phyloP scores from a whole-genome alignment of 2,797 vertebrate species.

The Aselliscus stoliczkanus region DNA sequence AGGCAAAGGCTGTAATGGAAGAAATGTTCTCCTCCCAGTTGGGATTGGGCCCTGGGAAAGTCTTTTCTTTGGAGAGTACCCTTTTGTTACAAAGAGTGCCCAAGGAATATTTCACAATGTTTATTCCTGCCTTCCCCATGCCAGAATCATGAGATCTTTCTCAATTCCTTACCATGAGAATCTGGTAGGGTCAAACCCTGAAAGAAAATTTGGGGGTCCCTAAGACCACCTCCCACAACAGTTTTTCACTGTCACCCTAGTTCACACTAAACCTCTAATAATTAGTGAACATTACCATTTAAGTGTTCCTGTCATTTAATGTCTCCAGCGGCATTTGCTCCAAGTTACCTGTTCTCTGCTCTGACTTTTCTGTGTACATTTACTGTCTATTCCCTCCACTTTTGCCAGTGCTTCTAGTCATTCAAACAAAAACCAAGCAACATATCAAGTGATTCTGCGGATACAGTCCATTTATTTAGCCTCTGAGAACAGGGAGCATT shows the following conservation, averaged over 20 bases:
- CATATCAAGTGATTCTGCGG: background rate
- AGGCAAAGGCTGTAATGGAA: background rate
- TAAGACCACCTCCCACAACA: background rate
- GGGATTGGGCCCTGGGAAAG: background rate
- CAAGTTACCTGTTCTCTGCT: background rate
- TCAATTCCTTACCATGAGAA: background rate
- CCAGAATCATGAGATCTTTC: background rate
- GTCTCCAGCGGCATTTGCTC: background rate
- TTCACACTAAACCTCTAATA: background rate
- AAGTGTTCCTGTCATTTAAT: background rate
- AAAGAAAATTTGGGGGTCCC: background rate
- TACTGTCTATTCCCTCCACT: accelerated
- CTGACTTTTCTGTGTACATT: accelerated
- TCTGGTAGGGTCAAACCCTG: background rate
- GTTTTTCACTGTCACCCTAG: background rate
- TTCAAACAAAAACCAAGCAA: background rate
- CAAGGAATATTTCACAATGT: background rate
- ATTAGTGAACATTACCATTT: background rate
- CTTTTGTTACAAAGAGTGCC: background rate
- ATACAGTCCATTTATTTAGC: background rate
- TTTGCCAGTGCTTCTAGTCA: background rate
- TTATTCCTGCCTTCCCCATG: background rate
- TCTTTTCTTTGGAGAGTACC: background rate
- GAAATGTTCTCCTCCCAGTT: background rate
- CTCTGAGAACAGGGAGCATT: accelerated